Evolutionary conservation across 2,797 vertebrate species (phyloP).

Genomic region (Poeciliopsis paucimaculata): DNA sequence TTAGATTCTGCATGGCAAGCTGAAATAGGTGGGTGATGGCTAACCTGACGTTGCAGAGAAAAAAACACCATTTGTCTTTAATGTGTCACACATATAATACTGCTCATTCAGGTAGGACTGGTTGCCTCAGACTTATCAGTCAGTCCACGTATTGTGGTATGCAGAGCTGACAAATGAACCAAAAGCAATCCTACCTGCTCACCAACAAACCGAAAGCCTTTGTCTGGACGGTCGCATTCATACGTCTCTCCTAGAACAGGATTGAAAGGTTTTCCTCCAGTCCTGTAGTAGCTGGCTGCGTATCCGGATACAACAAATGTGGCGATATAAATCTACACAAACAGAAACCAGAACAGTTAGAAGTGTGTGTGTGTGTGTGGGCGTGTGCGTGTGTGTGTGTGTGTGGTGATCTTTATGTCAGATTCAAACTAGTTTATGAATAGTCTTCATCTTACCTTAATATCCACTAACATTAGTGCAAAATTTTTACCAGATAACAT

Average conservation of each 20-base stretch:
- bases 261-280: conserved; percentile 97
- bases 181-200: conserved; percentile 74
- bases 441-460: neutral
- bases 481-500: neutral
- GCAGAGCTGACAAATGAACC: neutral
- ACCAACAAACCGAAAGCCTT: conserved; percentile 91
- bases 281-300: conserved; percentile 93
- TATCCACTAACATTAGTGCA: neutral
- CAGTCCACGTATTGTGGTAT: neutral
- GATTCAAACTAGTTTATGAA: neutral
- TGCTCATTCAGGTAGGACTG: neutral
- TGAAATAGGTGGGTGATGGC: conserved; percentile 97
- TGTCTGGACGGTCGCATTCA: conserved; percentile 92
- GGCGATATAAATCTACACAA: conserved; percentile 89
- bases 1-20: conserved; percentile 95
- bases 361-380: conserved; percentile 5
- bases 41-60: conserved; percentile 83
- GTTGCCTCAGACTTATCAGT: neutral
- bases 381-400: neutral
- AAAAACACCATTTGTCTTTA: conserved; percentile 28
- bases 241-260: conserved; percentile 96
- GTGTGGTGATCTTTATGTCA: neutral
- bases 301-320: conserved; percentile 94
- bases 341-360: conserved; percentile 6
- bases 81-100: neutral